Conservation (phyloP, 2,113 vertebrate genomes). For the Jaculus jaculus region DNA sequence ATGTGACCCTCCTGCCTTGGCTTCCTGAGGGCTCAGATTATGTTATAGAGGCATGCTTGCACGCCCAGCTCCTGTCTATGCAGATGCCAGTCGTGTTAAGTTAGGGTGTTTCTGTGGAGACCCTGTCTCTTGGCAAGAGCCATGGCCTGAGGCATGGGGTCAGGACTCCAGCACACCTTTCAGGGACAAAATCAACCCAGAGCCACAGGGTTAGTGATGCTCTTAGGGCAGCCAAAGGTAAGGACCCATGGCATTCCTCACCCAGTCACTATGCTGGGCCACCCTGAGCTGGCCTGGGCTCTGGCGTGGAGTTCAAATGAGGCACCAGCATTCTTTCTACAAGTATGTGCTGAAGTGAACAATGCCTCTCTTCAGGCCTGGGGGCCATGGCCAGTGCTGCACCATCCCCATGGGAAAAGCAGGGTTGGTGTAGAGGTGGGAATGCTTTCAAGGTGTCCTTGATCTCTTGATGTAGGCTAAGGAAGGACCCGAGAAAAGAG, state of each 20-base stretch:
- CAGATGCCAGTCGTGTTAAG: neutral
- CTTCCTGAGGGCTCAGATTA: neutral
- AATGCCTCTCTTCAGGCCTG: neutral
- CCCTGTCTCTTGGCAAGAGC: neutral
- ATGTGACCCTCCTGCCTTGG: neutral
- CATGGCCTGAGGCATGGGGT: neutral
- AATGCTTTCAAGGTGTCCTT: neutral
- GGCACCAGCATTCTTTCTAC: neutral
- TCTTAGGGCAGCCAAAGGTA: neutral
- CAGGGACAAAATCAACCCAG: neutral
- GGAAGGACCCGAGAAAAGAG: neutral
- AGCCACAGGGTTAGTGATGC: neutral
- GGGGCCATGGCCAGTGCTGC: neutral
- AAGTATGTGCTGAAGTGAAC: neutral
- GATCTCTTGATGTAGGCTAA: neutral
- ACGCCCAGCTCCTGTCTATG: neutral
- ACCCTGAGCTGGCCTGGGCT: neutral
- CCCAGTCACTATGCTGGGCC: fast-evolving
- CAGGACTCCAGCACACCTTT: neutral
- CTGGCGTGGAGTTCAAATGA: neutral
- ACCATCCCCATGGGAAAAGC: neutral
- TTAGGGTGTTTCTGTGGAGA: neutral
- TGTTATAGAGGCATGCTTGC: neutral
- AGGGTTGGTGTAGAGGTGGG: neutral
- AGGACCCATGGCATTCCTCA: neutral